Base-by-base conservation (phyloP, 2,113 vertebrate genomes). In the Pseudorectes ferrugineus region DNA sequence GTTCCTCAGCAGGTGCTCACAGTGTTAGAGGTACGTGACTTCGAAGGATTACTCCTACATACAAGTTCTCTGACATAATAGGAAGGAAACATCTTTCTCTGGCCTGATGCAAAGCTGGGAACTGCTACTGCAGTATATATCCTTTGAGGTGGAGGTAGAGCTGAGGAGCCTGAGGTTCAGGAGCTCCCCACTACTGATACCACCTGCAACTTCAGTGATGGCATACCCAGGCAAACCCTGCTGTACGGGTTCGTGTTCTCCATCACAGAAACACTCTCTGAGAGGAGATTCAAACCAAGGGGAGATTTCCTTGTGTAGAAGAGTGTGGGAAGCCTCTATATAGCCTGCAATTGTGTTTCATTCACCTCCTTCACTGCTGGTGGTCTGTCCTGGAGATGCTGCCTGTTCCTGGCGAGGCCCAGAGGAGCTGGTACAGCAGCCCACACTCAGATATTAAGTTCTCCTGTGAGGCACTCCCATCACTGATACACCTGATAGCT, bases 1-100 rank as follows among this genome's bases (percentile, higher is more conserved):
- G 55, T 33, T 86, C 59, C 86, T 40, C 42, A 80, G 62, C 92
- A 96, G 88, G 82, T 95, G 92, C 90, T 93, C 54, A 3, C 70
- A 10, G 66, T 3, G 38, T 54, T 70, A 31, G 68, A 83, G 63
- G 33, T 62, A 84, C 1, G 16, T 86, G 85, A 73, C 67, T 94
- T 75, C 1, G 0, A 46, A 83, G 85, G 51, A 29, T 68, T 49
- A 17, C 49, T 77, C 82, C 63, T 66, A 10, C 55, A 6, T 10
- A 49, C 14, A 29, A 68, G 28, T 73, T 35, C 52, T 76, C 62
- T 74, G 79, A 38, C 1, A 1, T 6, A 54, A 51, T 10, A 73
- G 67, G n/a, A 70, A 85, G 58, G 58, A 88, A 88, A 51, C 24
- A 4, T 5, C 55, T 49, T 63, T 51, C 28, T 38, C 65, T 72